Conservation (phyloP, 2,113 vertebrate genomes). For the Alectura lathami region DNA sequence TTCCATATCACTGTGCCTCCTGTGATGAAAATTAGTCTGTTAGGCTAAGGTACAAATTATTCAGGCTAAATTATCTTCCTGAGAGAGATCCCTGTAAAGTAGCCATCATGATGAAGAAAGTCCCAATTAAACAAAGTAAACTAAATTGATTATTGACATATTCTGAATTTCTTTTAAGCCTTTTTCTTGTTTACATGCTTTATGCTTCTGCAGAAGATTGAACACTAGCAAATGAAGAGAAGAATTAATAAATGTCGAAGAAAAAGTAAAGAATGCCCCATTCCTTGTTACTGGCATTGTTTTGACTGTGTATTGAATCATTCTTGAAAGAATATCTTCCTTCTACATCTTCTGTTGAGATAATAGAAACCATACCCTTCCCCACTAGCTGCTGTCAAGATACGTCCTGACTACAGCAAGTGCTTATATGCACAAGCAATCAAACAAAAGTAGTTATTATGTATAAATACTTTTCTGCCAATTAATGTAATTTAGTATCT, state of each 20-base stretch:
- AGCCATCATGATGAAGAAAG: constrained; percentile 54
- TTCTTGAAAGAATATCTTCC: neutral
- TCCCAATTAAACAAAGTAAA: constrained; percentile 58
- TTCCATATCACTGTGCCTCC: constrained; percentile 8
- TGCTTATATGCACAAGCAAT: neutral
- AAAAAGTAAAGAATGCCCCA: neutral
- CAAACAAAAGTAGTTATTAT: neutral
- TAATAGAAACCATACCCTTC: neutral
- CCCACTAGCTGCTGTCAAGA: neutral
- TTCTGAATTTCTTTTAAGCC: constrained; percentile 15
- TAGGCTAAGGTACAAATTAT: constrained; percentile 33
- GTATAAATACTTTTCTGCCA: neutral
- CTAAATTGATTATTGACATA: constrained; percentile 44
- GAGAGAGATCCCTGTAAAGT: constrained; percentile 41
- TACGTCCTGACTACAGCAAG: neutral
- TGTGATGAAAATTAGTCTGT: constrained; percentile 64
- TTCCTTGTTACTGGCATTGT: neutral
- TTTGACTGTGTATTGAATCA: neutral
- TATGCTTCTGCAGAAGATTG: neutral
- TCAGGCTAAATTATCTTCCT: constrained; percentile 63
- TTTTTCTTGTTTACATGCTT: neutral
- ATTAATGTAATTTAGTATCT: constrained; percentile 11
- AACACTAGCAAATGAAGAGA: neutral
- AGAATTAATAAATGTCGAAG: neutral
- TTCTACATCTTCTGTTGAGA: neutral